Evolutionary conservation across 2,888 invertebrate genomes (phyloP).

Genomic region (Chesias legatella): DNA sequence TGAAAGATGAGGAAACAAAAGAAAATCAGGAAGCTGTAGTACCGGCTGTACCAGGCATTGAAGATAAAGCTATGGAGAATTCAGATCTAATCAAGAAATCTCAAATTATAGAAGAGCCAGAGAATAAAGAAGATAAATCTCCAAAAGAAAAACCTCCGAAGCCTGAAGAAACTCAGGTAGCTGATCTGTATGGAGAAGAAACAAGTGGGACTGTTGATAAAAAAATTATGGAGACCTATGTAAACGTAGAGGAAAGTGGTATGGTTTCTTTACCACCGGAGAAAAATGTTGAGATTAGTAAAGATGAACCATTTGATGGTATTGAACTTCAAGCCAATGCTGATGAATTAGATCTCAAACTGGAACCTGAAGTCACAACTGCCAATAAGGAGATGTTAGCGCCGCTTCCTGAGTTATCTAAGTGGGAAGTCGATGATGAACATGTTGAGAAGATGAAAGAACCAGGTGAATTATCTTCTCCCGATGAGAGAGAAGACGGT

Average conservation of each 20-base stretch:
- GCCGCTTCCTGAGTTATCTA: conserved; percentile 89
- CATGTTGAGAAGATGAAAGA: conserved; percentile 63
- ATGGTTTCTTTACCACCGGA: conserved; percentile 32
- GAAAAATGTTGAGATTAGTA: conserved; percentile 53
- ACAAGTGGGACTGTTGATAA: conserved; percentile 77
- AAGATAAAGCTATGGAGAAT: conserved; percentile 1
- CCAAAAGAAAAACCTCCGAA: conserved; percentile 33
- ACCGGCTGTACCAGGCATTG: conserved; percentile 1
- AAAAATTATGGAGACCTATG: conserved; percentile 79
- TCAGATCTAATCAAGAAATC: conserved; percentile 27
- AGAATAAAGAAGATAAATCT: conserved; percentile 27
- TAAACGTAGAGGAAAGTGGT: conserved; percentile 58
- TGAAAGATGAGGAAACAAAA: conserved; percentile 26
- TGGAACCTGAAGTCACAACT: conserved; percentile 64
- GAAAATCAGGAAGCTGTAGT: conserved; percentile 26
- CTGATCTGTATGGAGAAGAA: conserved; percentile 79
- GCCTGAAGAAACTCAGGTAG: conserved; percentile 36
- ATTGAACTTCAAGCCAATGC: conserved; percentile 80
- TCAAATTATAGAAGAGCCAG: conserved; percentile 27
- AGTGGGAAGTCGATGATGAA: conserved; percentile 91
- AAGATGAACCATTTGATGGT: conserved; percentile 79
- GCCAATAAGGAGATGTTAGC: conserved; percentile 82
- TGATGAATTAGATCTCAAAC: conserved; percentile 78
- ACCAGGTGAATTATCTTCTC: conserved; percentile 70
- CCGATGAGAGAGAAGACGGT: conserved; percentile 75